A percentile compares a stretch with the other conserved stretches of the same genome.
Conservation (phyloP, 2,888 invertebrate genomes). For the Callyntrura guangdongensis region DNA sequence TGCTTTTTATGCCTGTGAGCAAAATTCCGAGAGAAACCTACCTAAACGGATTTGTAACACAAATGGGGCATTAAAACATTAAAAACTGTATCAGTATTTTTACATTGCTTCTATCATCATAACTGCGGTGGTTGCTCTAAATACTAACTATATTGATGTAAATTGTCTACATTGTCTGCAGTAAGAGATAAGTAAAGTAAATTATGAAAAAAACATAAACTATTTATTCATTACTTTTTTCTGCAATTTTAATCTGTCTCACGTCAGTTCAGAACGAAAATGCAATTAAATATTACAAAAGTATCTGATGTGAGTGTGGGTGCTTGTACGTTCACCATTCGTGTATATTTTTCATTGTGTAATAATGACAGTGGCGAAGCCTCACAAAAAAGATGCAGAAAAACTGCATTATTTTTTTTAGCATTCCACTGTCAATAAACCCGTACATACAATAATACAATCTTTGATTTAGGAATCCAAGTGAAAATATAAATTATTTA, state of each 20-base stretch:
- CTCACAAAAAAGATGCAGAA: neutral
- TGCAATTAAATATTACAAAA: conserved; percentile 37
- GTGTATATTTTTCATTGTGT: conserved; percentile 12
- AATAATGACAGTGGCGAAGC: conserved; percentile 28
- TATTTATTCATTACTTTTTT: neutral
- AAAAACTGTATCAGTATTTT: conserved; percentile 9
- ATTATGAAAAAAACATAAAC: neutral
- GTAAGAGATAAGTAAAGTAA: conserved; percentile 24
- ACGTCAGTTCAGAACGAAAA: neutral
- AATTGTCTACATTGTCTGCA: neutral
- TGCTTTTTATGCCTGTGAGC: neutral
- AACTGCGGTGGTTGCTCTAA: neutral
- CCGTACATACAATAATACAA: no score
- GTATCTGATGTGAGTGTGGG: neutral
- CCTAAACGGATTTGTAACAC: neutral
- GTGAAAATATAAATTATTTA: neutral
- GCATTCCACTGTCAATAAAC: neutral
- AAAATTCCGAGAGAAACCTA: neutral
- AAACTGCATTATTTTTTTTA: neutral
- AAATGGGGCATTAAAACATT: conserved; percentile 1
- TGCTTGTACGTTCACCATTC: no score
- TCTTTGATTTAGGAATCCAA: no score
- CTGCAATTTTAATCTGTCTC: neutral
- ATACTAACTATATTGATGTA: neutral
- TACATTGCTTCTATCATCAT: no score